Base-by-base conservation (phyloP, 2,888 invertebrate genomes). In the Aquatica leii region DNA sequence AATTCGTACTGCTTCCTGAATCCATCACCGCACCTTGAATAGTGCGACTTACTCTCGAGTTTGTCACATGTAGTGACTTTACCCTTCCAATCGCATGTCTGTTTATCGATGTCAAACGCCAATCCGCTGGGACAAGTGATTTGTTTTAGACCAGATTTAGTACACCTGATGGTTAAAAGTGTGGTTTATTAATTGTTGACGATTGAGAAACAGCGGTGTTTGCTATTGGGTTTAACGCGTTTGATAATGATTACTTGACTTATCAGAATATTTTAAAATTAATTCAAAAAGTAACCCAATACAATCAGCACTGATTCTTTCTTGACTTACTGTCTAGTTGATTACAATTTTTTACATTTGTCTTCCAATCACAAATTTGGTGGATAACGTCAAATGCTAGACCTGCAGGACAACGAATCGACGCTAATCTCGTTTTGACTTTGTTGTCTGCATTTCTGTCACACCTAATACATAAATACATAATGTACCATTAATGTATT, bases 41-140 rank as follows among this genome's bases (percentile, higher is more conserved):
- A 50, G 60, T 82, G 82, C 81, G 86, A 91, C 95, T 95, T 94
- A 96, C 95, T 95, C 91, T 95, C 95, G 84, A 94, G 88, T 87
- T 91, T 92, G 88, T 94, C 92, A 91, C 95, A 96, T 91, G 92
- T 95, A 88, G 87, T 90, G 88, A 96, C 96, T 90, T 95, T 94
- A 88, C 94, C 94, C 90, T 95, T 95, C 96, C 96, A 96, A 90
- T 96, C 95, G 87, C 96, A 96, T 84, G 95, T 96, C 88, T 96
- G 96, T 89, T 95, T 95, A 87, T 94, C 92, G 87, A 96, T 90
- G 90, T 96, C 96, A 90, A 96, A 96, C 87, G 95, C 91, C 89
- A 96, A 89, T 87, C 95, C 95, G 84, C 94, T 93, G 84, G 96
- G 95, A 87, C 96, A 96, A 86, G 94, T 93, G 88, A 96, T 94